These are phyloP conservation scores for Ceyx margarethae DNA, from an alignment of 2,113 vertebrate species.

Conservation along the genomic window DNA sequence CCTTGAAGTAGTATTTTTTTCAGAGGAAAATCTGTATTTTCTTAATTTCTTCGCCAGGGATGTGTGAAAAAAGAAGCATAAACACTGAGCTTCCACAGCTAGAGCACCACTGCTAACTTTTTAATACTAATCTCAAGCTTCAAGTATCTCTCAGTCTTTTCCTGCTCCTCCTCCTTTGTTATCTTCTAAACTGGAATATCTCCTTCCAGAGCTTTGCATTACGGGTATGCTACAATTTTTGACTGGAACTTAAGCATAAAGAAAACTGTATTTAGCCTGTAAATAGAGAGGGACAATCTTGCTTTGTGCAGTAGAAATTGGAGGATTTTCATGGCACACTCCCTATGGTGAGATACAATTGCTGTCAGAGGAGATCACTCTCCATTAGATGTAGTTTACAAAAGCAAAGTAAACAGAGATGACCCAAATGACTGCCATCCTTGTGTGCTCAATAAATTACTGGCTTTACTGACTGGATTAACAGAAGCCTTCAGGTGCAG, in stretches of 20 bases:
- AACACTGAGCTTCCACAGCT: background rate
- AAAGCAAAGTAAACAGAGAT: constrained; percentile 51
- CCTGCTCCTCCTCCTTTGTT: background rate
- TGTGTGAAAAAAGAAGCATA: background rate
- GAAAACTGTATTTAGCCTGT: constrained; percentile 69
- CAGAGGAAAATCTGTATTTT: background rate
- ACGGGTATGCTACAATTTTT: background rate
- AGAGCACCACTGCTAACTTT: background rate
- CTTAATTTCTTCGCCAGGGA: background rate
- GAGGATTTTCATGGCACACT: constrained; percentile 32
- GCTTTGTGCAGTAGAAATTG: background rate
- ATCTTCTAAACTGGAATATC: background rate
- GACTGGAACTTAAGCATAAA: background rate
- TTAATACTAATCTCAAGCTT: background rate
- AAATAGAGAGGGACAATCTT: constrained; percentile 54
- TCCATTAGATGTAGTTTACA: constrained; percentile 71
- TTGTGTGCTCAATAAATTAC: constrained; percentile 38
- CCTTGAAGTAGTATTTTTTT: background rate
- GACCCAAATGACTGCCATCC: background rate
- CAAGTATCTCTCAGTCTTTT: background rate
- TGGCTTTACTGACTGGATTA: constrained; percentile 43
- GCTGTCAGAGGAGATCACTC: constrained; percentile 50
- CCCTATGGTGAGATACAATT: constrained; percentile 60
- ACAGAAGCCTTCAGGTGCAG: background rate
- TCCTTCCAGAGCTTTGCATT: background rate